These are phyloP conservation scores for Lophura nycthemera DNA, from an alignment of 2,113 vertebrate species.

Conservation along the genomic window DNA sequence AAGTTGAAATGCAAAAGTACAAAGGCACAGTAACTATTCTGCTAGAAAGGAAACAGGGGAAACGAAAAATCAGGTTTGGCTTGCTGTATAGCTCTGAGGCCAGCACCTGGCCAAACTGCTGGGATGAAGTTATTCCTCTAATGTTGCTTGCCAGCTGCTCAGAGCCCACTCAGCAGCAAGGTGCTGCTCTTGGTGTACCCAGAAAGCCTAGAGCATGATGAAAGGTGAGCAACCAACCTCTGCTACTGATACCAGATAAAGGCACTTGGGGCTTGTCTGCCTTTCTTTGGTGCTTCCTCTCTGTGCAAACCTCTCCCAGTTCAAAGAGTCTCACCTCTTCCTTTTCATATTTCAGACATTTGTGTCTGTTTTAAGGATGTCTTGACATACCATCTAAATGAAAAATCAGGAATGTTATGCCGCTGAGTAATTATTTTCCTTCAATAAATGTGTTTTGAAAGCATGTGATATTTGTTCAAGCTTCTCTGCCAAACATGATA, in stretches of 20 bases:
- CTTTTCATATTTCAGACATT: background rate
- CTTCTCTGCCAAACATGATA: rapidly evolving
- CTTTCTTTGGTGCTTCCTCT: background rate
- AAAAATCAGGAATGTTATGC: background rate
- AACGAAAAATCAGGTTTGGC: rapidly evolving
- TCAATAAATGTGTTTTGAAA: background rate
- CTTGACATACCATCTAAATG: background rate
- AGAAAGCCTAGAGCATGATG: background rate
- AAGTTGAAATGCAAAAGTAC: background rate
- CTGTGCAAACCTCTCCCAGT: rapidly evolving
- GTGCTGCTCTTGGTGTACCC: rapidly evolving
- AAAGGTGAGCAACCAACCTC: background rate
- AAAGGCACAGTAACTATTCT: rapidly evolving
- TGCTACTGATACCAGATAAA: background rate
- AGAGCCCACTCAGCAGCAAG: rapidly evolving
- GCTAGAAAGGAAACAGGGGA: background rate
- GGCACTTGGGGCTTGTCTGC: background rate
- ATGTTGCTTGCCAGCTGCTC: rapidly evolving
- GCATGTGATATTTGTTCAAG: background rate
- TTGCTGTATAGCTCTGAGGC: background rate
- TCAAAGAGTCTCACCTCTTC: background rate
- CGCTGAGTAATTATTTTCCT: background rate
- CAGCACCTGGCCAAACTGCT: rapidly evolving
- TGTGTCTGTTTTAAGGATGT: background rate
- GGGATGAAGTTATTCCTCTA: rapidly evolving